Base-by-base conservation (phyloP, 2,113 vertebrate genomes). In the Tragelaphus buxtoni region DNA sequence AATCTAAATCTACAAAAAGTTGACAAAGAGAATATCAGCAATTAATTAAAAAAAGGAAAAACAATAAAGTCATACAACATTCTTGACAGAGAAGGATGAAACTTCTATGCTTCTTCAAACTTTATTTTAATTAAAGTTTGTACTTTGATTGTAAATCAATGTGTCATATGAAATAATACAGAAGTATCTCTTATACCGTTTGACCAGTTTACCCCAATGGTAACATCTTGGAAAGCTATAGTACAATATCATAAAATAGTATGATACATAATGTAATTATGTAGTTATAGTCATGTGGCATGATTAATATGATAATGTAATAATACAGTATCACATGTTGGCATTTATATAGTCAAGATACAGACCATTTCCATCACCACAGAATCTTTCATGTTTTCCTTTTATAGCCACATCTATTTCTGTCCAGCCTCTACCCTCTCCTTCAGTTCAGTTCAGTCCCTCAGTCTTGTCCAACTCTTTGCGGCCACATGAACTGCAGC, bases 381-480 rank as follows among this genome's bases (percentile, higher is more conserved):
- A 72, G 26, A 47, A 45, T 47, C 42, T 26, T 42, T 42, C 13
- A 76, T 47, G 26, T 28, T 76, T 45, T 76, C 74, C 24, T 76
- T 76, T 76, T 16, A 76, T 76, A 28, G 42, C 42, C 42, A 76
- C 42, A 47, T 28, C 7, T 76, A 30, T 17, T 45, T 76, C 42
- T 17, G 7, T 47, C 74, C 42, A 76, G 74, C 42, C 42, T 76
- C 69, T 72, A 47, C 13, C 7, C 42, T 76, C 74, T 76, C 26
- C 28, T 61, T 61, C 60, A 30, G 0, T 61, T 61, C 60, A 16
- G 12, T 61, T 61, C 28, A 61, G 6, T 61, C 6, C 0, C 60
- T 61, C 28, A 30, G 13, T 14, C 0, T 3, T 60, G 12, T 60
- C 28, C 0, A 0, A 61, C 13, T 61, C 60, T 61, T 61, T 30